Base-by-base conservation (phyloP, 2,888 invertebrate genomes). In the Philopedon plagiatum region DNA sequence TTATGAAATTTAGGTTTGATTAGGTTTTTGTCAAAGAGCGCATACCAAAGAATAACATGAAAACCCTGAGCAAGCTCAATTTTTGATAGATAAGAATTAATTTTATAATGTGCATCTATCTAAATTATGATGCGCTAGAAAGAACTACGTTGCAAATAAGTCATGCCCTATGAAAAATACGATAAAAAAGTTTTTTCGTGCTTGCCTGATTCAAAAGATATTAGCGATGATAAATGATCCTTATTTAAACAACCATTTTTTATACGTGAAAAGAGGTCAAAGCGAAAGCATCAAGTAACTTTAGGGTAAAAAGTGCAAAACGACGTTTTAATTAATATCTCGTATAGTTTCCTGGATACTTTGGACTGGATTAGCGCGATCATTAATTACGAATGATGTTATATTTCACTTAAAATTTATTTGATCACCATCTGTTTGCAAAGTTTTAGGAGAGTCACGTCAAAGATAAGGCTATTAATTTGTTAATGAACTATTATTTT, bases 381-480 rank as follows among this genome's bases (percentile, higher is more conserved):
- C 58, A 66, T 66, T 58, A 66, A 66, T 66, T 57, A 66, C 34
- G 11, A 39, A 15, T 26, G 66, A 46, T 4, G 18, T 46, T 15
- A 58, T 66, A 58, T 66, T 66, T 57, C 41, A 57, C 41, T 66
- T 23, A 13, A n/a, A 66, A 57, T 34, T 46, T 32, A 66, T 66
- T 41, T 58, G 66, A 58, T 44, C 46, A 49, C 46, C 57, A 66
- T 66, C 66, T 66, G 66, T 32, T 34, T 66, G 41, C 46, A 58
- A 46, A 66, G 66, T 65, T 65, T 26, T 54, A 19, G 39, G 57
- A 65, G 32, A 41, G 13, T 39, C 32, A 37, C 5, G 39, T 34
- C 34, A 58, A 39, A 9, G 9, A 34, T 9, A 11, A 34, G 34
- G 9, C 34, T 9, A 34, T 34, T 34, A 4, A 34, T 34, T 34